Evolutionary conservation across 2,113 vertebrate species (phyloP).

Genomic region (Mixornis gularis): DNA sequence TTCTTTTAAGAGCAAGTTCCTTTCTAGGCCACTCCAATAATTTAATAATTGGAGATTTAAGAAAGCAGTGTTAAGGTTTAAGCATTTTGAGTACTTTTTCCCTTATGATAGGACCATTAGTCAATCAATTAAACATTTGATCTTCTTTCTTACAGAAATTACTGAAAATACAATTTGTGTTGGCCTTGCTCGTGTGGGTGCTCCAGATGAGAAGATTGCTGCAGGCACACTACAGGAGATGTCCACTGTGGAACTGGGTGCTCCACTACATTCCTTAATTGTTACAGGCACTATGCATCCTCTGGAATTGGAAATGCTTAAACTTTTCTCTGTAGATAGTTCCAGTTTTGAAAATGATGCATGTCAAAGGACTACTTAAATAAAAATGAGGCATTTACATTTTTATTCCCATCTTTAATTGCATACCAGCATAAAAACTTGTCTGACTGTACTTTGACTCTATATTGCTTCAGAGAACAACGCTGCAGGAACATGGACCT

Average conservation of each 20-base stretch:
- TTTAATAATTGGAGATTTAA: not conserved
- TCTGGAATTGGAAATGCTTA: conserved; percentile 90
- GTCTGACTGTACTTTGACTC: not conserved
- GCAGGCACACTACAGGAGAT: conserved; percentile 81
- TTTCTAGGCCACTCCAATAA: not conserved
- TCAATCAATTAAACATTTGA: not conserved
- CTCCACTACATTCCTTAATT: conserved; percentile 88
- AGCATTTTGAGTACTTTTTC: not conserved
- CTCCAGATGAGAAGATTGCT: conserved; percentile 80
- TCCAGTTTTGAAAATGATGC: conserved; percentile 41
- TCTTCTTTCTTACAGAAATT: conserved; percentile 53
- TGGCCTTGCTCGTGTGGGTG: conserved; percentile 85
- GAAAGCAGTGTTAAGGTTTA: not conserved
- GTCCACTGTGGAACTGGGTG: conserved; percentile 80
- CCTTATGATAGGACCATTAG: not conserved
- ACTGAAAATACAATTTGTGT: conserved; percentile 78
- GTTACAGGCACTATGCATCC: conserved; percentile 88
- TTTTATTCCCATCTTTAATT: not conserved
- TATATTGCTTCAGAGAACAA: not conserved
- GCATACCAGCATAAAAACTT: not conserved
- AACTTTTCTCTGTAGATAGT: conserved; percentile 74
- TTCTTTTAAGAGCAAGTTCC: not conserved
- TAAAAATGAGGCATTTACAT: not conserved
- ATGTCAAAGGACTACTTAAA: conserved; percentile 29
- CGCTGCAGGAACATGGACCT: not conserved